Evolutionary conservation across 2,888 invertebrate species (phyloP).

Genomic region (Phyllotreta cruciferae): DNA sequence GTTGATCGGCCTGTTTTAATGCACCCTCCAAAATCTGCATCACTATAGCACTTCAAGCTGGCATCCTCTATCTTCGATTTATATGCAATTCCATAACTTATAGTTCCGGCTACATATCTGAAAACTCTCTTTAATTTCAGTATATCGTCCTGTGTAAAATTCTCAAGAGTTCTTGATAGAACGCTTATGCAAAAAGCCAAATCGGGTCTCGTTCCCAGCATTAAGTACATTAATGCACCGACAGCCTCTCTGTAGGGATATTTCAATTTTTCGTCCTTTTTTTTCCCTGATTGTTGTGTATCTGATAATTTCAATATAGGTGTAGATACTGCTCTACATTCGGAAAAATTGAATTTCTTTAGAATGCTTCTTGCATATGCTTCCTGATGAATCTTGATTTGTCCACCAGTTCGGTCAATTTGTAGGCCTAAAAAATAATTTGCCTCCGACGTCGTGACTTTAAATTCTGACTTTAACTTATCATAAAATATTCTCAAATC

Average conservation of each 20-base stretch:
- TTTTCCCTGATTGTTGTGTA: neutral
- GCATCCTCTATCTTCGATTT: too few species aligned
- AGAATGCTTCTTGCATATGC: conserved; percentile 17
- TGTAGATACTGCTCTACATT: conserved; percentile 16
- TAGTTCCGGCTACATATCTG: conserved; percentile 4
- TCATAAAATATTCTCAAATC: neutral
- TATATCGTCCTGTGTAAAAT: conserved; percentile 5
- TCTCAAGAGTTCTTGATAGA: conserved; percentile 22
- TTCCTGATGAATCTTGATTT: conserved; percentile 14
- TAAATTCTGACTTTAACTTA: conserved; percentile 6
- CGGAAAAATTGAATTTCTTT: conserved; percentile 15
- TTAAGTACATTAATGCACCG: conserved; percentile 24
- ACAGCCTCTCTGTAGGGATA: conserved; percentile 17
- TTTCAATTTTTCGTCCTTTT: neutral
- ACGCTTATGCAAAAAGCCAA: conserved; percentile 16
- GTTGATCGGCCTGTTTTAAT: conserved; percentile 34
- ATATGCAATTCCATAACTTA: neutral
- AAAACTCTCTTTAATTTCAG: conserved; percentile 17
- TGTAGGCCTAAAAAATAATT: conserved; percentile 21
- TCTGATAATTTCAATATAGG: too few species aligned
- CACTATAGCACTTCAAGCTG: conserved; percentile 48
- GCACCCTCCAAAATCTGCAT: conserved; percentile 54
- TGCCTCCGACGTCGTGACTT: conserved; percentile 10
- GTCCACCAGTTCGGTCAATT: conserved; percentile 23
- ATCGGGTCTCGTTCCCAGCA: conserved; percentile 24